A percentile compares a stretch with the other conserved stretches of the same genome.
These are phyloP conservation scores for Holothuria leucospilota DNA, from an alignment of 53 echinoderm and acorn worm genomes.

Conservation along the genomic window DNA sequence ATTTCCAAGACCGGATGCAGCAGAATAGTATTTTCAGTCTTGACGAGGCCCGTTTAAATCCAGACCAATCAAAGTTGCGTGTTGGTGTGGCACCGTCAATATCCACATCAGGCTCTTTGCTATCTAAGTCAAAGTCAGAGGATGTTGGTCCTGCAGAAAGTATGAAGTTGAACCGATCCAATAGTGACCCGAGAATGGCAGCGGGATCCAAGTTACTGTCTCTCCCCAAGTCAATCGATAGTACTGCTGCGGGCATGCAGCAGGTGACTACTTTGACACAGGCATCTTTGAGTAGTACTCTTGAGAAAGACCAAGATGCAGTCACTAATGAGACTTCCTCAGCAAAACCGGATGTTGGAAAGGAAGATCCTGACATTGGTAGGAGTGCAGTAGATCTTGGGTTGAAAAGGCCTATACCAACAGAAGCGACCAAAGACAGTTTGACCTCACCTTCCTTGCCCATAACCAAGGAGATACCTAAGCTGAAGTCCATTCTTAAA, in stretches of 20 bases:
- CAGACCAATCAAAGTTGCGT: conserved; percentile 53
- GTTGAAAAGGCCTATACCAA: background rate
- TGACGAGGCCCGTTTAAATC: conserved; percentile 80
- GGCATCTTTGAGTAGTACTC: background rate
- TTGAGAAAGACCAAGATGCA: conserved; percentile 3
- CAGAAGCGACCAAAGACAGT: conserved; percentile 65
- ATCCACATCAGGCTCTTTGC: background rate
- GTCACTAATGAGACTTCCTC: background rate
- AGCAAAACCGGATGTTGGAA: conserved; percentile 21
- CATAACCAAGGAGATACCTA: conserved; percentile 69
- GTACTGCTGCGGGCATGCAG: background rate
- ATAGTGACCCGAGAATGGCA: conserved; percentile 42
- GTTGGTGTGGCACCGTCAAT: background rate
- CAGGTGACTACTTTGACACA: background rate
- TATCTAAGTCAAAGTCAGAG: conserved; percentile 29
- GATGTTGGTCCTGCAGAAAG: background rate
- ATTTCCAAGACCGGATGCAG: conserved; percentile 60
- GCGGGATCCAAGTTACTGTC: conserved; percentile 15
- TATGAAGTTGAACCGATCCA: conserved; percentile 8
- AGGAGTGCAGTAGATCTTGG: background rate
- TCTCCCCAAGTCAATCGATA: background rate
- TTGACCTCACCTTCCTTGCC: conserved; percentile 78
- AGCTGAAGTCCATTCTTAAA: conserved; percentile 83
- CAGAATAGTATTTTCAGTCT: conserved; percentile 94
- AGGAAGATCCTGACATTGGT: background rate